Conservation (phyloP, 2,888 invertebrate genomes). For the Himalopsyche tibetana region DNA sequence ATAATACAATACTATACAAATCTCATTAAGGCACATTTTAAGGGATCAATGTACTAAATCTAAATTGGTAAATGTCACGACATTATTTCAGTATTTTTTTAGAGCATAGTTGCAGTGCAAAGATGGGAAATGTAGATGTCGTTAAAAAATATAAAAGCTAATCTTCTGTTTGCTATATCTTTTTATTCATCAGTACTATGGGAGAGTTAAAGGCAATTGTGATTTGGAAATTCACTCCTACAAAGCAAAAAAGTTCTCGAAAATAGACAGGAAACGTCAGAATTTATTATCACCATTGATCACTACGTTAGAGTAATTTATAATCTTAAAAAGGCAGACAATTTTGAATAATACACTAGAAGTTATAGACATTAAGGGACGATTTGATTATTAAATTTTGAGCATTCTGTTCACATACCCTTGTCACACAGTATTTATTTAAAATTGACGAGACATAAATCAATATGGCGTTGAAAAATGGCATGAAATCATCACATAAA, state of each 20-base stretch:
- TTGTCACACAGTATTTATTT: not conserved
- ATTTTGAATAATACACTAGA: not conserved
- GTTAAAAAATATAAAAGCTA: too few relatives aligned
- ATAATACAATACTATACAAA: constrained; percentile 15
- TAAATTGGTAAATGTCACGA: not conserved
- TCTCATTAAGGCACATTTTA: constrained; percentile 41
- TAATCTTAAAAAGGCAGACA: constrained; percentile 18
- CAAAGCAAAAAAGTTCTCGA: not conserved
- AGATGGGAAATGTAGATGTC: too few relatives aligned
- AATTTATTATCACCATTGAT: not conserved
- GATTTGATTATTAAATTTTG: constrained; percentile 18
- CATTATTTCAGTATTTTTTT: too few relatives aligned
- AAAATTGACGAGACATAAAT: not conserved
- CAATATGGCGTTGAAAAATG: constrained; percentile 36
- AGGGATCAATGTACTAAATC: constrained; percentile 12
- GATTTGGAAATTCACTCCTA: too few relatives aligned
- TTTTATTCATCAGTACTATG: too few relatives aligned
- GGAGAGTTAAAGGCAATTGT: too few relatives aligned
- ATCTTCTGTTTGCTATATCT: too few relatives aligned
- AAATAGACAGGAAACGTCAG: not conserved
- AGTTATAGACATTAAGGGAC: not conserved
- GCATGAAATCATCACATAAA: constrained; percentile 3
- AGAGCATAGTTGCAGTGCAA: too few relatives aligned
- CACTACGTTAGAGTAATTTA: not conserved
- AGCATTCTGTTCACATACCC: not conserved